phyloP scores from a whole-genome alignment of 2,888 invertebrate species.

The Synergus umbraculus region DNA sequence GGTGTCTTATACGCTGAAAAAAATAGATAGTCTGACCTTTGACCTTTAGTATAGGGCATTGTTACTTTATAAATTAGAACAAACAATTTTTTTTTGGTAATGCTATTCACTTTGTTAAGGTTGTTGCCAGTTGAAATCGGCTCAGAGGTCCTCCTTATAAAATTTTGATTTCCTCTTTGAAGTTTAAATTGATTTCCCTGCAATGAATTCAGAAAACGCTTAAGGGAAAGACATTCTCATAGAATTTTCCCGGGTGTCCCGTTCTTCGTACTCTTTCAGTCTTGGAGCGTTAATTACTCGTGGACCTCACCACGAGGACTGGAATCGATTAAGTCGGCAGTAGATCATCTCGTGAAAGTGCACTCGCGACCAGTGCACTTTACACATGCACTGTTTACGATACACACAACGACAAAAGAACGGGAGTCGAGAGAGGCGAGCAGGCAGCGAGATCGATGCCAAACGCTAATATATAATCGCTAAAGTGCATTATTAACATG shows the following conservation, averaged over 20 bases:
- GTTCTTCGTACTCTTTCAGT: neutral
- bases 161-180: neutral
- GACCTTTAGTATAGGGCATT: too few species aligned
- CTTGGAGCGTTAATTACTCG: slow-evolving; percentile 28
- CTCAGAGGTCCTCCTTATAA: neutral
- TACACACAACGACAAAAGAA: slow-evolving; percentile 14
- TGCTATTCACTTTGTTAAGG: too few species aligned
- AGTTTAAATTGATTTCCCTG: neutral
- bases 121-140: too few species aligned
- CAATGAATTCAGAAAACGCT: neutral
- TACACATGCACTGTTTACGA: slow-evolving; percentile 22
- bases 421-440: slow-evolving; percentile 23
- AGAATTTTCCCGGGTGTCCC: slow-evolving; percentile 8
- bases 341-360: slow-evolving; percentile 55
- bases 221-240: neutral
- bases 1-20: too few species aligned
- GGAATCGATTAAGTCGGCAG: slow-evolving; percentile 40
- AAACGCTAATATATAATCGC: slow-evolving; percentile 25
- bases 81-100: too few species aligned
- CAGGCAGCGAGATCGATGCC: slow-evolving; percentile 12
- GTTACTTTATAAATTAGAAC: too few species aligned
- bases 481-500: slow-evolving; percentile 28
- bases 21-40: too few species aligned
- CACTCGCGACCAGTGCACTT: slow-evolving; percentile 27
- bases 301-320: slow-evolving; percentile 15